Percentiles rank a stretch among this genome's conserved stretches.
These are phyloP conservation scores for Tetramorium alpestre DNA, from an alignment of 1,140 invertebrate genomes.

Conservation along the genomic window DNA sequence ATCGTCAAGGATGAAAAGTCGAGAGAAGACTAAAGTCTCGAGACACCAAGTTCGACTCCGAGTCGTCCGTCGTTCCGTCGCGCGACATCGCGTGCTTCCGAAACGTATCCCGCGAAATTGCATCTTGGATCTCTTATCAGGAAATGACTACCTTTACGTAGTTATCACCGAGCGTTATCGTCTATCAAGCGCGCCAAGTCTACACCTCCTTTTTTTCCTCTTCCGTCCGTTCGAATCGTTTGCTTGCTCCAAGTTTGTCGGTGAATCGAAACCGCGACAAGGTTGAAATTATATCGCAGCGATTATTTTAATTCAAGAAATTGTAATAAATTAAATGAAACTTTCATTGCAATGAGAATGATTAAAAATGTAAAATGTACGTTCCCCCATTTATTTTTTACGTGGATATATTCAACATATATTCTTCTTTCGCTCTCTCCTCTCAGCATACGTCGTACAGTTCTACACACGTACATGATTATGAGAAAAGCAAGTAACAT, in stretches of 20 bases:
- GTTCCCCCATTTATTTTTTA: neutral
- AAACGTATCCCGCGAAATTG: slow-evolving; percentile 71
- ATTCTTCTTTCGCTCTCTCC: neutral
- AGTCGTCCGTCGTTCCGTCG: slow-evolving; percentile 44
- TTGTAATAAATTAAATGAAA: neutral
- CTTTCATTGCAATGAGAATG: neutral
- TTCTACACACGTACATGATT: neutral
- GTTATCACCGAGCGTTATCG: neutral
- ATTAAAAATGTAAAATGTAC: neutral
- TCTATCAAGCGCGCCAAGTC: neutral
- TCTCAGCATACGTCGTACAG: too few species aligned
- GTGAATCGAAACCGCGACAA: neutral
- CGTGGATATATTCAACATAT: neutral
- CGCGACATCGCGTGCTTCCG: slow-evolving; percentile 81
- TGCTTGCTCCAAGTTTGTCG: too few species aligned
- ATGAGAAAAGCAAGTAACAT: neutral
- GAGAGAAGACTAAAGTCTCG: slow-evolving; percentile 55
- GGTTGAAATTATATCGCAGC: neutral
- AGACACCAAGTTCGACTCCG: slow-evolving; percentile 31
- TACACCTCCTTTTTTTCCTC: neutral
- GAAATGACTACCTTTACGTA: neutral
- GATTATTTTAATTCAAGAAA: neutral
- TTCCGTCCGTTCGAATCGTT: too few species aligned
- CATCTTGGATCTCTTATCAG: slow-evolving; percentile 59
- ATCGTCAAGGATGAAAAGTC: neutral